Base-by-base conservation (phyloP, 2,113 vertebrate genomes). In the Stegastes partitus region DNA sequence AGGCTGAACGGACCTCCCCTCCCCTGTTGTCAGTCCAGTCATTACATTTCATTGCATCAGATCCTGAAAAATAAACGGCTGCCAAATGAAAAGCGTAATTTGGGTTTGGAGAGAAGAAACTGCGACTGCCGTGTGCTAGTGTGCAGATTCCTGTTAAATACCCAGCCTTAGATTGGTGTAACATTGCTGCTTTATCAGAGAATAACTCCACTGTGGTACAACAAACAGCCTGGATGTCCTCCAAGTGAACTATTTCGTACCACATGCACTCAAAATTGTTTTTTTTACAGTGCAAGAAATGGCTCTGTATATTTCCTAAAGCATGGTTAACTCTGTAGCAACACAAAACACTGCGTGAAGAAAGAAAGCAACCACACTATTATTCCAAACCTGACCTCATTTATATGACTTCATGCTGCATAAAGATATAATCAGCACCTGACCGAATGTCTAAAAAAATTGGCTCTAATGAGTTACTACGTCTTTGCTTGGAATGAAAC, bases 21-120 rank as follows among this genome's bases (percentile, higher is more conserved):
- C 23, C 57, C 14, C 8, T 26, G 15, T 58, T 63, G 39, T 51
- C 37, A 68, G 77, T 84, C 80, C 78, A 68, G 68, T 68, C 68
- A 72, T 93, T 90, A 82, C 87, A 89, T 76, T 54, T 77, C 28
- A 64, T 90, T 90, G 85, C 88, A 83, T 91, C 90, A 92, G 79
- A 76, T 68, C 25, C 49, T 77, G 34, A 78, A 64, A 72, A 76
- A 73, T 47, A 69, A 77, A 75, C 18, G 31, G 71, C 78, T 77
- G 84, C 83, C 79, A 80, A 78, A 90, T 79, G 77, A 83, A 83
- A 89, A 72, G n/a, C 53, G 62, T 79, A 67, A 73, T 69, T 83
- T 68, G 47, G 65, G 56, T 68, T 83, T 37, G 21, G 56, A 78
- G 51, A 47, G 53, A 66, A 76, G 70, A 62, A 71, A 63, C 4